Conservation (phyloP, 2,888 invertebrate species). For the Thysanoteuthis rhombus region DNA sequence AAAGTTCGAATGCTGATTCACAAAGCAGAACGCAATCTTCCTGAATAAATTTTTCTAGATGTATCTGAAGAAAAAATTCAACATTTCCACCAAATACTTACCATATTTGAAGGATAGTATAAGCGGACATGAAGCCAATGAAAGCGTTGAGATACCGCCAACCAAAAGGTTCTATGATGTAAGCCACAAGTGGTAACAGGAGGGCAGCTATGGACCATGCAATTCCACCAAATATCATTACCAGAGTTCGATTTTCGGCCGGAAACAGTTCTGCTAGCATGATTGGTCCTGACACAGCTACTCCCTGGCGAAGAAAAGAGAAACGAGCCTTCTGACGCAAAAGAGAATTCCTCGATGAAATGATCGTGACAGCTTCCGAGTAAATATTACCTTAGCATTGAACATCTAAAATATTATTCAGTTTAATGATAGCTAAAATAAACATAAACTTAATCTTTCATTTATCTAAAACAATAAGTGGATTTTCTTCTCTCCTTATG, state of each 20-base stretch:
- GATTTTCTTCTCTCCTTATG: too few species aligned
- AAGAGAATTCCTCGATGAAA: too few species aligned
- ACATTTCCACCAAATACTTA: neutral
- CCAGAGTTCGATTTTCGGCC: constrained; percentile 43
- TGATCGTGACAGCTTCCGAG: too few species aligned
- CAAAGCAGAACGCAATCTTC: too few species aligned
- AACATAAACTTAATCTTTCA: too few species aligned
- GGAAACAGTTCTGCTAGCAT: constrained; percentile 47
- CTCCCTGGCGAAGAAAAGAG: constrained; percentile 34
- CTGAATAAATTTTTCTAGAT: too few species aligned
- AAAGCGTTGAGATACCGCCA: constrained; percentile 48
- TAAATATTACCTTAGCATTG: too few species aligned
- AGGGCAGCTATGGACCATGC: constrained; percentile 48
- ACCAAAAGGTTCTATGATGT: constrained; percentile 42
- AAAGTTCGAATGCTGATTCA: too few species aligned
- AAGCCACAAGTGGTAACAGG: constrained; percentile 44
- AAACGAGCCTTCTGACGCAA: neutral
- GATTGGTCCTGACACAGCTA: constrained; percentile 33
- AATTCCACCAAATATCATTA: constrained; percentile 42
- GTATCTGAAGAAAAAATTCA: too few species aligned
- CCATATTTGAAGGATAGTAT: neutral
- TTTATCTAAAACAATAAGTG: too few species aligned
- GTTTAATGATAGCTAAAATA: too few species aligned
- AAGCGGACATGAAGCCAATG: neutral
- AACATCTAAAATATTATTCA: too few species aligned